Evolutionary conservation across 2,113 vertebrate species (phyloP), one percentile per base, ranked within the genome.

Genomic region (Daubentonia madagascariensis): DNA sequence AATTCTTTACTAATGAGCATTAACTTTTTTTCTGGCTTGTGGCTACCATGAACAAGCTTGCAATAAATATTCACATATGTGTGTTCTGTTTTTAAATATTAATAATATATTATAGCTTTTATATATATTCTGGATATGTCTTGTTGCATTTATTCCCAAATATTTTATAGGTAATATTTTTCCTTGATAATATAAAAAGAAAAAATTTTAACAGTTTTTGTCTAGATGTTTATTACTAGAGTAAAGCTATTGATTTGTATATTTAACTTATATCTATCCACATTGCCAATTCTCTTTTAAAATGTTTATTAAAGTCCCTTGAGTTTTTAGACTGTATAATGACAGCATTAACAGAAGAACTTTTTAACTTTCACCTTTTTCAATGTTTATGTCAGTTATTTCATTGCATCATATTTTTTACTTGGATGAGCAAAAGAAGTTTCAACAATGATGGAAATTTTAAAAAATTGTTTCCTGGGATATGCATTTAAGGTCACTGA

Each of bases 401-500:
- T 92, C 23, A 80, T 88, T 70, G n/a, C 25, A 76, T 89, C n/a
- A 43, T 95, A 78, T 37, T 96, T 95, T 95, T 96, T 70, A 57
- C 17, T 90, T 92, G 28, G 16, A 57, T 94, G 9, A 80, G 37
- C 30, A 93, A 91, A 89, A 93, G 18, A 10, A 63, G 18, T 93
- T 93, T 76, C 89, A 97, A 89, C 23, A 88, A 32, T 75, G 14
- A 86, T 0, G 30, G 5, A 23, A 59, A 23, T 79, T 57, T 25
- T n/a, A 48, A 32, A 65, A 85, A 48, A 59, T 32, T 8, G 35
- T 81, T 96, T 8, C 52, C 6, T 63, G 23, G 14, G 16, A 7
- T 3, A 67, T 93, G 17, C 45, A 25, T 92, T 96, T 59, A 50
- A 80, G 2, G 37, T 88, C 48, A 52, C 61, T 85, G n/a, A 94